Conservation (phyloP, 2,888 invertebrate species). For the Polyommatus iphigenia region DNA sequence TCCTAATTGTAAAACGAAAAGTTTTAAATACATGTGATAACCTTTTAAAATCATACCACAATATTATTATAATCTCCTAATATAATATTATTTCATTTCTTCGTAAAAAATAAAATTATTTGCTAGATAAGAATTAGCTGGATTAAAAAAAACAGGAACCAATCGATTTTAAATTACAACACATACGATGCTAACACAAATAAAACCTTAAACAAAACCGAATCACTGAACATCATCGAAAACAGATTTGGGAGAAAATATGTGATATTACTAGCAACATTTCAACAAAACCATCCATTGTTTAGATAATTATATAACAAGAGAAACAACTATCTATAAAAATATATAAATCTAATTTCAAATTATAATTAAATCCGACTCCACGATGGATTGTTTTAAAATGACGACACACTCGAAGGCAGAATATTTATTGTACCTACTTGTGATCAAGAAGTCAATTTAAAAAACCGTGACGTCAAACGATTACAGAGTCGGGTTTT, state of each 20-base stretch:
- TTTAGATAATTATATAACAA: slow-evolving; percentile 56
- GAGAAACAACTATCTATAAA: slow-evolving; percentile 75
- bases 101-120: neutral
- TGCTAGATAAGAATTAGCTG: too few species aligned
- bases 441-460: slow-evolving; percentile 26
- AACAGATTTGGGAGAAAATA: slow-evolving; percentile 32
- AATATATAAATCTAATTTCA: slow-evolving; percentile 77
- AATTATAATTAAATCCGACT: slow-evolving; percentile 59
- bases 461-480: slow-evolving; percentile 30
- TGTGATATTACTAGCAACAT: slow-evolving; percentile 38
- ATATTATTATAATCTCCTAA: neutral
- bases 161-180: slow-evolving; percentile 29
- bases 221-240: slow-evolving; percentile 26
- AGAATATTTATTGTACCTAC: slow-evolving; percentile 25
- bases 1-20: neutral
- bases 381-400: slow-evolving; percentile 39
- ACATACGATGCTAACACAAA: slow-evolving; percentile 26
- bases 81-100: neutral
- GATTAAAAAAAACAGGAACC: slow-evolving; percentile 26
- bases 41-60: neutral
- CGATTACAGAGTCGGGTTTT: slow-evolving; percentile 44
- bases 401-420: slow-evolving; percentile 27
- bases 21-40: neutral
- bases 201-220: slow-evolving; percentile 26
- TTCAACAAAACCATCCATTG: slow-evolving; percentile 71